Base-by-base conservation (phyloP, 2,888 invertebrate species). In the Caprella mutica region DNA sequence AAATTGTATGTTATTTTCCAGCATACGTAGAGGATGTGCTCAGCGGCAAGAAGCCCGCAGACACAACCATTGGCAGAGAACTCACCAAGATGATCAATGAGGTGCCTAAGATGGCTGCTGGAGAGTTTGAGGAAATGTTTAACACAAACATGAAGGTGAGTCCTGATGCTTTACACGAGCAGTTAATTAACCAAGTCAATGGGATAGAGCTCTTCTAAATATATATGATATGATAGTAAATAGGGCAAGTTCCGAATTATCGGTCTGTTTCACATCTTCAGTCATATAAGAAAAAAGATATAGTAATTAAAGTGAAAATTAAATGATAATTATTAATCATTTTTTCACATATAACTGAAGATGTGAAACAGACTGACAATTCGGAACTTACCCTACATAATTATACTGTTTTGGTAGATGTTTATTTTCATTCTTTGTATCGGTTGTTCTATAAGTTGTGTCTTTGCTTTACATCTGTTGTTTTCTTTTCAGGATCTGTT, bases 81-180 rank as follows among this genome's bases (percentile, higher is more conserved):
- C 78, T 98, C 63, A 80, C 96, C 68, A 86, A 91, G 74, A 81
- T 96, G 72, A 87, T 94, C 39, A 84, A 88, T 74, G 85, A 87
- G 17, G 88, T 94, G 65, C 93, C 94, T 44, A 86, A 87, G 71
- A 90, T 97, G 80, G 82, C 83, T 24, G 79, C 81, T 55, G 89
- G 91, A 70, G 85, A 91, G 71, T 91, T 96, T 74, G 89, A 91
- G 38, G 84, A 87, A 68, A 90, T 96, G 83, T 85, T 97, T 72
- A 94, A 94, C 72, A 85, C 91, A 67, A 90, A 91, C 70, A 87
- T 96, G 72, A 94, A 97, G 76, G 80, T 80, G 69, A 65, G 68
- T 67, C 52, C 43, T 26, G 29, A 58, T 35, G 9, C 9, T 35
- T 35, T 35, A 35, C 14, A 46, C 26, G 21, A 26, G 46, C 21